Evolutionary conservation across 1,140 invertebrate genomes (phyloP).

Genomic region (Monochamus saltuarius): DNA sequence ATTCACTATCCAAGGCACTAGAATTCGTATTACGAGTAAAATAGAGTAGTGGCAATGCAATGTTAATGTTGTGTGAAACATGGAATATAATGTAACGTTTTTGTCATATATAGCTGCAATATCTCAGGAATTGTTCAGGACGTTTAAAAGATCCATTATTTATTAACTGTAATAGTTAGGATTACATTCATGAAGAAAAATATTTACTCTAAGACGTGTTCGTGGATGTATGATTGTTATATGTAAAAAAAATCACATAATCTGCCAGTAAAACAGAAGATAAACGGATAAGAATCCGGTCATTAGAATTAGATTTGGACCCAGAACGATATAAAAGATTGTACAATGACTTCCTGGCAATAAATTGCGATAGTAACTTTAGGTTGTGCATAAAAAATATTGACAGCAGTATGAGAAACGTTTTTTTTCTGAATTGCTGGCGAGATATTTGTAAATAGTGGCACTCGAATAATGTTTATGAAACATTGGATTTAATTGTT

Average conservation of each 20-base stretch:
- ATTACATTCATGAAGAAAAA: constrained; percentile 20
- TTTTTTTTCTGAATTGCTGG: no score
- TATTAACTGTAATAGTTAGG: neutral
- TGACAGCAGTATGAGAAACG: no score
- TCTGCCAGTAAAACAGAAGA: constrained; percentile 1
- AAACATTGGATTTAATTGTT: constrained; percentile 29
- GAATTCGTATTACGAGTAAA: no score
- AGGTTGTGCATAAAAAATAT: no score
- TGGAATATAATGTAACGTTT: constrained; percentile 3
- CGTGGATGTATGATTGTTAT: constrained; percentile 34
- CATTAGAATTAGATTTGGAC: neutral
- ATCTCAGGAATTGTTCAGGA: no score
- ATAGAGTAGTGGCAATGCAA: constrained; percentile 37
- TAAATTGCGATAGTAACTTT: no score
- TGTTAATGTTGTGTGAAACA: constrained; percentile 21
- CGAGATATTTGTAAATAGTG: constrained; percentile 32
- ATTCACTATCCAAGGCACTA: constrained; percentile 5
- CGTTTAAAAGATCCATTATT: no score
- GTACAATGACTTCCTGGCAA: no score
- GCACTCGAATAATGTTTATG: constrained; percentile 37
- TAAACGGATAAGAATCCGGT: no score
- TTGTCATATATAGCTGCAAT: neutral
- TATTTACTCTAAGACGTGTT: constrained; percentile 18
- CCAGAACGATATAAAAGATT: no score
- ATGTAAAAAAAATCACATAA: constrained; percentile 25